Evolutionary conservation across 30 jellyfish, hydroid and myxozoan species (phyloP).

Genomic region (Aurelia aurita): DNA sequence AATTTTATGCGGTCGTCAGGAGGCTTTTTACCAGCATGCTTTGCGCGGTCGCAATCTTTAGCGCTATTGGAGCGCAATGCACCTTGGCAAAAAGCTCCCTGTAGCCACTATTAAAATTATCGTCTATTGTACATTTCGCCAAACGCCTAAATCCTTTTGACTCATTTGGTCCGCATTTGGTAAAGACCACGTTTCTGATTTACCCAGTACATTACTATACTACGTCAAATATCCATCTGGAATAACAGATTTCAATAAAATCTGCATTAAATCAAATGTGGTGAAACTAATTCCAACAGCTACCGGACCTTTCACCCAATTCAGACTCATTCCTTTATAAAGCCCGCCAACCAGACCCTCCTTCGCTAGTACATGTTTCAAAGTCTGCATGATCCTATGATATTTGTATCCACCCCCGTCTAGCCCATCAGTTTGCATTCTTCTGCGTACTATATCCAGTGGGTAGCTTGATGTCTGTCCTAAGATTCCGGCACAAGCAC

Average conservation of each 20-base stretch:
- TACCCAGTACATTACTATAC: no score
- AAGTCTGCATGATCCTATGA: slow-evolving; percentile 50
- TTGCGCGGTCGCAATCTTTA: no score
- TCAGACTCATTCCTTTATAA: slow-evolving; percentile 89
- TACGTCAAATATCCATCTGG: slow-evolving; percentile 25
- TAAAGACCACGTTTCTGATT: no score
- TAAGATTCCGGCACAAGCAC: slow-evolving; percentile 94
- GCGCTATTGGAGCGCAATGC: no score
- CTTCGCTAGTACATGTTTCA: slow-evolving; percentile 64
- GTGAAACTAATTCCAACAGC: slow-evolving; percentile 97
- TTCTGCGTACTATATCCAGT: slow-evolving; percentile 93
- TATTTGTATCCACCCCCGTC: slow-evolving; percentile 91
- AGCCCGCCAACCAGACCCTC: slow-evolving; percentile 89
- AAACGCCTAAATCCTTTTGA: no score
- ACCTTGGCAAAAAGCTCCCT: no score
- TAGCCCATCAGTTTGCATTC: slow-evolving; percentile 97
- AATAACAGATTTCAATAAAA: slow-evolving; percentile 5
- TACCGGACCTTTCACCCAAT: slow-evolving; percentile 97
- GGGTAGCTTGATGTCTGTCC: slow-evolving; percentile 96
- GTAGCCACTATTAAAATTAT: no score
- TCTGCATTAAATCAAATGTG: slow-evolving; percentile 78
- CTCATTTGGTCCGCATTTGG: no score
- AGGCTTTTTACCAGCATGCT: no score
- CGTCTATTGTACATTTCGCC: no score
- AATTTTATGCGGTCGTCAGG: no score